These are phyloP conservation scores for Tupaia tana DNA, from an alignment of 2,113 vertebrate species.

Conservation along the genomic window DNA sequence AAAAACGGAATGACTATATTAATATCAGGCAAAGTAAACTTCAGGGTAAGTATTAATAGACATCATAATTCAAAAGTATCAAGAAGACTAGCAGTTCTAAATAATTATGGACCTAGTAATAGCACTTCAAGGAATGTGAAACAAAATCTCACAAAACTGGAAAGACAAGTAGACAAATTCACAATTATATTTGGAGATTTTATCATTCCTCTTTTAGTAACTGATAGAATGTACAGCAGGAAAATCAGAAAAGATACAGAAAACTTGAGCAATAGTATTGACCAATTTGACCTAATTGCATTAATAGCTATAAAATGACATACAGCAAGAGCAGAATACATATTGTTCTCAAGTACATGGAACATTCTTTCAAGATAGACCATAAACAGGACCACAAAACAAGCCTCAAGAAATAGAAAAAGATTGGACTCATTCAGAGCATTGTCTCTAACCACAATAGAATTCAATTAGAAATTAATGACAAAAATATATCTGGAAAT, in stretches of 20 bases:
- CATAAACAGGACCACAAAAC: background rate
- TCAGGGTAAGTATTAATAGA: background rate
- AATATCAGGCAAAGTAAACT: background rate
- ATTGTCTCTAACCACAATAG: background rate
- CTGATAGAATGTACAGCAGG: background rate
- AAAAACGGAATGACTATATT: background rate
- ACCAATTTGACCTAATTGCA: background rate
- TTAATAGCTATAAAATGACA: background rate
- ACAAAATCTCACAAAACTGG: background rate
- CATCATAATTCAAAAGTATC: slow-evolving; percentile 20
- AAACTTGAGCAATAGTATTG: background rate
- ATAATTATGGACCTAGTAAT: background rate
- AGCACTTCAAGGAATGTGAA: background rate
- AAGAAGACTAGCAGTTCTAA: background rate
- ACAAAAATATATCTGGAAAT: slow-evolving; percentile 28
- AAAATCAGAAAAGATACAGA: background rate
- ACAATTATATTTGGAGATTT: background rate
- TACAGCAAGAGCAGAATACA: background rate
- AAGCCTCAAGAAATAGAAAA: background rate
- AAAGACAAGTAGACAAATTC: background rate
- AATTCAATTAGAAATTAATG: slow-evolving; percentile 42
- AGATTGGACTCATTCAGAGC: background rate
- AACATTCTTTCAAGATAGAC: background rate
- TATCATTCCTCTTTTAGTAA: background rate
- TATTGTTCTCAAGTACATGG: background rate